Conservation (phyloP, 2,797 vertebrate species). For the Anguilla anguilla region DNA sequence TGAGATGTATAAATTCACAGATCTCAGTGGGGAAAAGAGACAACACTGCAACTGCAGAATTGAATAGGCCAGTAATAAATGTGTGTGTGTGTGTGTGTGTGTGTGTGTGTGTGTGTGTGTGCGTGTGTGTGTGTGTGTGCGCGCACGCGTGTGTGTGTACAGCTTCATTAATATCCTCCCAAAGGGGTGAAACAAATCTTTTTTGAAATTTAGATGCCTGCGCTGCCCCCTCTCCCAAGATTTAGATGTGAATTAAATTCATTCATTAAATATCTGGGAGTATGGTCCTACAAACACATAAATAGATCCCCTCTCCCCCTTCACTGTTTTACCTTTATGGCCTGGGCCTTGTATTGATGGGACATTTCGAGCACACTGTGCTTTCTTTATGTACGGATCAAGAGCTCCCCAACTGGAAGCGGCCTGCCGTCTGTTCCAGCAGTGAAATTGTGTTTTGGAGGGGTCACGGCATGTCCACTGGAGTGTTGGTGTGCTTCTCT, state of each 20-base stretch:
- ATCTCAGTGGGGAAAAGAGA: conserved; percentile 31
- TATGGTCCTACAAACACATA: conserved; percentile 17
- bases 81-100: background rate
- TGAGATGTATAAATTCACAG: conserved; percentile 32
- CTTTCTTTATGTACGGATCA: conserved; percentile 45
- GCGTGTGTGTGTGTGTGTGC: too few species aligned
- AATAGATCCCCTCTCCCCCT: conserved; percentile 27
- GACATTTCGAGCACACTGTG: conserved; percentile 20
- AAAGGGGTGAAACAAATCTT: conserved; percentile 42
- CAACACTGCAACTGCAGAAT: conserved; percentile 41
- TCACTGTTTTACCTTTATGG: conserved; percentile 42
- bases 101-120: too few species aligned
- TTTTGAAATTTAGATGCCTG: conserved; percentile 24
- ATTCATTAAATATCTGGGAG: background rate
- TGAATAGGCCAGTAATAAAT: conserved; percentile 31
- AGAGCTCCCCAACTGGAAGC: background rate
- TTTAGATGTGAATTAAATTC: background rate
- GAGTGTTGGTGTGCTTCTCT: background rate
- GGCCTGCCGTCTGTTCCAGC: background rate
- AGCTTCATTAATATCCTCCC: conserved; percentile 20
- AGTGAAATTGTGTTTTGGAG: background rate
- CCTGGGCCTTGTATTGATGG: conserved; percentile 17
- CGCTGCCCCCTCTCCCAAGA: background rate
- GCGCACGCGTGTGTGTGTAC: conserved; percentile 38
- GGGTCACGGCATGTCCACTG: background rate